Conservation (phyloP, 2,888 invertebrate species). For the Coecobrya sp. region DNA sequence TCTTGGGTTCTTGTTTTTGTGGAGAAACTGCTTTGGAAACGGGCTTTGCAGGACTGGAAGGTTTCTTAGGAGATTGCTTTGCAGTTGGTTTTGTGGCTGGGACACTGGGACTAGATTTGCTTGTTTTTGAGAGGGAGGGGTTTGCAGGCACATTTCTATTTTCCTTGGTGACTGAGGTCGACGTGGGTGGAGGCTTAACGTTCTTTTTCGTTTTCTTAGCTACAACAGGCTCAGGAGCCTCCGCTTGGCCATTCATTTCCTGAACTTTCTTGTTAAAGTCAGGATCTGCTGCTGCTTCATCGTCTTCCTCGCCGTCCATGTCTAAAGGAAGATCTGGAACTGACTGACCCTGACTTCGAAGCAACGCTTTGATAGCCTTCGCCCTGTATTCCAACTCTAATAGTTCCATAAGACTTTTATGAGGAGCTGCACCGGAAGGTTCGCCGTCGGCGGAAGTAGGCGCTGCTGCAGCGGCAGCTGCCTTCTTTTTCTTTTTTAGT, state of each 20-base stretch:
- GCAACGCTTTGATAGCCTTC: conserved; percentile 88
- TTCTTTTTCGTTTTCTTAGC: too few species aligned
- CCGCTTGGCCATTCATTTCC: background rate
- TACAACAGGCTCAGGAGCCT: background rate
- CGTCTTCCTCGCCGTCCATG: conserved; percentile 69
- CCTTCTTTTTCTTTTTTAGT: conserved; percentile 74
- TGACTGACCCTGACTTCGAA: conserved; percentile 87
- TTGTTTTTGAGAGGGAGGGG: background rate
- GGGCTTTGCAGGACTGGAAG: background rate
- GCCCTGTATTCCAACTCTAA: conserved; percentile 89
- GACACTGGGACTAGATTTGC: background rate
- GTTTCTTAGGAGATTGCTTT: background rate
- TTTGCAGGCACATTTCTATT: background rate
- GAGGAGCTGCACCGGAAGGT: conserved; percentile 59
- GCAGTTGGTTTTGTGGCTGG: too few species aligned
- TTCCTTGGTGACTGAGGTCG: background rate
- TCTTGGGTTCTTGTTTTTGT: conserved; percentile 38
- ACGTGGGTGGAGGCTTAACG: background rate
- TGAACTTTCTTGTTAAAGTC: too few species aligned
- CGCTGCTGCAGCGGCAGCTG: conserved; percentile 11
- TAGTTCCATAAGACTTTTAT: conserved; percentile 87
- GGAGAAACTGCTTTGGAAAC: background rate
- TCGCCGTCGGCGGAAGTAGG: conserved; percentile 11
- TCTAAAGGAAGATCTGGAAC: conserved; percentile 71
- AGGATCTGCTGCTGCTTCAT: background rate